These are phyloP conservation scores for Phymastichus coffea DNA, from an alignment of 1,140 invertebrate species.

Conservation along the genomic window DNA sequence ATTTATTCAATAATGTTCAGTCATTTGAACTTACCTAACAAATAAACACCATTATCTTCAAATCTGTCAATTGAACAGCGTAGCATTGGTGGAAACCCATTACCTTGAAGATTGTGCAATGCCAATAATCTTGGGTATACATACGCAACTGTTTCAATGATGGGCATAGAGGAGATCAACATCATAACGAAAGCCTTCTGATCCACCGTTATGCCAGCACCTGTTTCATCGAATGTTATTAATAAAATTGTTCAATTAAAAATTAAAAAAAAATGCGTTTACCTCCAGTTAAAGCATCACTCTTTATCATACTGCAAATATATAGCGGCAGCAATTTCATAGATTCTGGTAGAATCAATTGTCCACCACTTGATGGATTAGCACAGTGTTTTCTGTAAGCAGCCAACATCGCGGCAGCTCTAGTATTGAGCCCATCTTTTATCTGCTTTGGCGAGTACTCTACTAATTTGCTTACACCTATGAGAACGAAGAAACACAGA, in stretches of 20 bases:
- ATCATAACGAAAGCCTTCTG: slow-evolving; percentile 90
- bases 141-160: slow-evolving; percentile 75
- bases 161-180: slow-evolving; percentile 78
- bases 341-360: slow-evolving; percentile 95
- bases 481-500: background rate
- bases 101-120: slow-evolving; percentile 64
- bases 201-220: slow-evolving; percentile 82
- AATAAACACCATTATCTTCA: slow-evolving; percentile 81
- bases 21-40: slow-evolving; percentile 63
- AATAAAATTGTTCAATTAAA: background rate
- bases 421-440: slow-evolving; percentile 72
- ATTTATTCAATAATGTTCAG: background rate
- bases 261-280: slow-evolving; percentile 32
- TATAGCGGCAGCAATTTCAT: slow-evolving; percentile 97
- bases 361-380: slow-evolving; percentile 84
- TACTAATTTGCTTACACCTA: slow-evolving; percentile 71
- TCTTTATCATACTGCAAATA: slow-evolving; percentile 88
- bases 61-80: slow-evolving; percentile 88
- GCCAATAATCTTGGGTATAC: slow-evolving; percentile 89
- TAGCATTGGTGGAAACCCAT: slow-evolving; percentile 64
- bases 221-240: slow-evolving; percentile 45
- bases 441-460: slow-evolving; percentile 75
- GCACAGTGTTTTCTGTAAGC: slow-evolving; percentile 93
- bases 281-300: slow-evolving; percentile 89
- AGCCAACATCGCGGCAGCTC: slow-evolving; percentile 87